A percentile compares a stretch with the other conserved stretches of the same genome.
phyloP scores from a whole-genome alignment of 2,797 vertebrate species.

The Zalophus californianus region DNA sequence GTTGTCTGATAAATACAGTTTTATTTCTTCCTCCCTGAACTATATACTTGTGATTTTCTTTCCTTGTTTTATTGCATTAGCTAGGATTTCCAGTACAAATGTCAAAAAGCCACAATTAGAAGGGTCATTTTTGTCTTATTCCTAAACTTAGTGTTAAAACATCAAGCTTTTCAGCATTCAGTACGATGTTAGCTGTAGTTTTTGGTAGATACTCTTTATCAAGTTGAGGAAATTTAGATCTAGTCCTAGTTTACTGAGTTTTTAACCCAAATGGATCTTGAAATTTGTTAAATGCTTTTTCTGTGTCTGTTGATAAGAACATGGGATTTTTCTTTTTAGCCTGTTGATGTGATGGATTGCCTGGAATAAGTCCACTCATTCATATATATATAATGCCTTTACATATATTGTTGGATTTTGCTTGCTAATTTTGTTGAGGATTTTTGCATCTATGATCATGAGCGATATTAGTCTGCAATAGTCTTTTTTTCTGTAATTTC shows the following conservation, averaged over 20 bases:
- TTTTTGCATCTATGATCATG: not conserved
- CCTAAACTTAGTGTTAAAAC: not conserved
- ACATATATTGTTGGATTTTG: not conserved
- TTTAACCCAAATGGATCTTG: not conserved
- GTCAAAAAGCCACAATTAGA: not conserved
- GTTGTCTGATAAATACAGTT: not conserved
- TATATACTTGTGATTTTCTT: not conserved
- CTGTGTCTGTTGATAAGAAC: not conserved
- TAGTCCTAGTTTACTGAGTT: not conserved
- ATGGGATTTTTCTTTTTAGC: not conserved
- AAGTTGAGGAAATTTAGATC: not conserved
- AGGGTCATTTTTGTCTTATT: not conserved
- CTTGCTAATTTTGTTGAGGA: not conserved
- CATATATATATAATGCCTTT: not conserved
- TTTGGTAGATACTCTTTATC: not conserved
- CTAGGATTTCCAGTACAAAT: not conserved
- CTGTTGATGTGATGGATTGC: not conserved
- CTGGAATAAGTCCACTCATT: not conserved
- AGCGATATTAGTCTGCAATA: not conserved
- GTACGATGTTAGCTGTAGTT: not conserved
- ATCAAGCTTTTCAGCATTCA: not conserved
- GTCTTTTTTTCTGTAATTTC: not conserved
- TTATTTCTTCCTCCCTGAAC: not conserved
- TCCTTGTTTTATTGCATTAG: not conserved
- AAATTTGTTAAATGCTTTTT: not conserved